Percentiles rank a stretch among this genome's conserved stretches.
Evolutionary conservation across 2,797 vertebrate species (phyloP).

Genomic region (Brachymystax lenok): DNA sequence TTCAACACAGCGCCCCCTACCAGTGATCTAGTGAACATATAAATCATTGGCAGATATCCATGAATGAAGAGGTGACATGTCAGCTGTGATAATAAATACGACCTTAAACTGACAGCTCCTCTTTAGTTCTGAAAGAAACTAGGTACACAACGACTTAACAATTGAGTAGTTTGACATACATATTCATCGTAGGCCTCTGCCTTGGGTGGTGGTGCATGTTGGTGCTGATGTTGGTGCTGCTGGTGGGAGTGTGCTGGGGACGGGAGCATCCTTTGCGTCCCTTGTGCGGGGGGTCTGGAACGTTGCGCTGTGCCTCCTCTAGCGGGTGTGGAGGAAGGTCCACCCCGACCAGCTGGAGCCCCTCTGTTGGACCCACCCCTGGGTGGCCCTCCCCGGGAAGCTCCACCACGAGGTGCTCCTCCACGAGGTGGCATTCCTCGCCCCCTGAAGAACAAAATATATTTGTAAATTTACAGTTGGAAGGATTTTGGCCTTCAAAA

Average conservation of each 20-base stretch:
- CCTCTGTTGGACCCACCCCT: conserved; percentile 85
- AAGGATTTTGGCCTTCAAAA: not conserved
- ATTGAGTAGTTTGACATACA: conserved; percentile 70
- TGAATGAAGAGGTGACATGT: no score
- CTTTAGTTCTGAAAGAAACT: no score
- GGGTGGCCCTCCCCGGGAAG: conserved; percentile 85
- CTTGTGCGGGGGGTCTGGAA: conserved; percentile 82
- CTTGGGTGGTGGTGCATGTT: conserved; percentile 75
- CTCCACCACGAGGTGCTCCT: conserved; percentile 82
- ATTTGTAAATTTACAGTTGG: not conserved
- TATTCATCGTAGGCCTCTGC: conserved; percentile 92
- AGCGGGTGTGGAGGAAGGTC: conserved; percentile 74
- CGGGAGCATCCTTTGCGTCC: conserved; percentile 87
- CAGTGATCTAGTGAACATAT: no score
- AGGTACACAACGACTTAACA: not conserved
- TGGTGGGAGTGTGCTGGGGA: conserved; percentile 74
- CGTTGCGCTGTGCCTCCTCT: conserved; percentile 84
- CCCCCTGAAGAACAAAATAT: conserved; percentile 72
- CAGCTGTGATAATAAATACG: not conserved
- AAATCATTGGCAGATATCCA: no score
- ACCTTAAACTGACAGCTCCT: not conserved
- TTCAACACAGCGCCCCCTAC: no score
- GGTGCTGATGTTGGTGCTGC: conserved; percentile 76
- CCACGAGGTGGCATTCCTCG: conserved; percentile 89
- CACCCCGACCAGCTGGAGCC: conserved; percentile 82